Percentiles rank a stretch among this genome's conserved stretches.
Evolutionary conservation across 2,797 vertebrate species (phyloP).

Genomic region (Argya squamiceps): DNA sequence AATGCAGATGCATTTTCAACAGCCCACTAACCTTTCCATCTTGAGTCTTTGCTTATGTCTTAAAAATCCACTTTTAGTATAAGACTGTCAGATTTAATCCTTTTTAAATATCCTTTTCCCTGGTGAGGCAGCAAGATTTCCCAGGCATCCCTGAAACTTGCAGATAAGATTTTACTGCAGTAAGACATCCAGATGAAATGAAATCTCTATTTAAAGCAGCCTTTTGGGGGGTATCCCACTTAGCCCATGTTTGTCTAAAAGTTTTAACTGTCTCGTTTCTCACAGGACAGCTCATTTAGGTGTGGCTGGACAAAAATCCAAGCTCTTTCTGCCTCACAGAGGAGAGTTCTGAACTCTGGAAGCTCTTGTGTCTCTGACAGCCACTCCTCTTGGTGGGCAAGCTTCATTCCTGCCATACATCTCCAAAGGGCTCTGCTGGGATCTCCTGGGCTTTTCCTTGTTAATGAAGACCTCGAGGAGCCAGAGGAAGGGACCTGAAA

Average conservation of each 20-base stretch:
- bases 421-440: neutral
- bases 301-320: neutral
- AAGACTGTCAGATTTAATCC: slow-evolving; percentile 52
- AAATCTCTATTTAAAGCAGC: slow-evolving; percentile 7
- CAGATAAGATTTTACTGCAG: slow-evolving; percentile 30
- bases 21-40: slow-evolving; percentile 33
- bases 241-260: neutral
- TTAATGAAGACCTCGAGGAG: neutral
- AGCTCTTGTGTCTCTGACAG: neutral
- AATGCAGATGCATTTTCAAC: neutral
- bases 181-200: neutral
- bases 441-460: neutral
- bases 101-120: slow-evolving; percentile 59
- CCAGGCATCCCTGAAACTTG: slow-evolving; percentile 25
- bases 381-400: fast-evolving
- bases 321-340: neutral
- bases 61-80: slow-evolving; percentile 21
- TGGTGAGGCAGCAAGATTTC: slow-evolving; percentile 32
- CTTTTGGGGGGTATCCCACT: slow-evolving; percentile 12
- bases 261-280: neutral
- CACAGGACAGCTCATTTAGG: neutral
- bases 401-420: neutral
- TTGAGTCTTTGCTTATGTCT: slow-evolving; percentile 18
- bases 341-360: neutral
- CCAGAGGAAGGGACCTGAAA: neutral